Evolutionary conservation across 2,113 vertebrate genomes (phyloP), one percentile per base, ranked within the genome.

Genomic region (Laticauda colubrina): DNA sequence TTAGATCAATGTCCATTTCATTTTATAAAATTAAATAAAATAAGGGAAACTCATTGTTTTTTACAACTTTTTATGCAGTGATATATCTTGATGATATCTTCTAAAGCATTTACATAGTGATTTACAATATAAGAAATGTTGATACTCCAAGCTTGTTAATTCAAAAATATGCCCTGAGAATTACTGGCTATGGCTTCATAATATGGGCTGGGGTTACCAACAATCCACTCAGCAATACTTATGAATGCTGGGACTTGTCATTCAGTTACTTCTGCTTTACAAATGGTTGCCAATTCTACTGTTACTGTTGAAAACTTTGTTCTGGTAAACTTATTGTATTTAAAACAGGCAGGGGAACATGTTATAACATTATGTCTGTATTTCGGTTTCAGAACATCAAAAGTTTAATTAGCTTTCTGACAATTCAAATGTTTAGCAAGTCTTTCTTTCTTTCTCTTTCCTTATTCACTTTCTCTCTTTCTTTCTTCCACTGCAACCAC

Each of bases 281-380:
- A 39, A 61, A 61, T 53, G 12, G 14, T 53, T 90, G 88, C 23
- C 45, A 90, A n/a, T 61, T 85, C 39, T 61, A 59, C 54, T 48
- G 4, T 5, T 15, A 90, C 55, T 45, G 64, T 90, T 24, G 18
- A 14, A 15, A 54, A 24, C 88, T 64, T n/a, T 61, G n/a, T 87
- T 87, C 89, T 87, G 75, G 45, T 85, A 59, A 85, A 59, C 24
- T 48, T 39, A 48, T 45, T 26, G 51, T 12, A 89, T 54, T 48
- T 26, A 90, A 90, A 61, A 26, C 12, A 43, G 56, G 20, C 8
- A 43, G 21, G n/a, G 55, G 21, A 87, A 59, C 89, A n/a, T 86
- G 56, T 87, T 90, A 48, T 61, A 85, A 81, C 81, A 87, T 90
- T 93, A 93, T 90, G 81, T 87, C 89, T 93, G 8, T 64, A 90